Conservation (phyloP, 2,797 vertebrate genomes). For the Sebastes reedi region DNA sequence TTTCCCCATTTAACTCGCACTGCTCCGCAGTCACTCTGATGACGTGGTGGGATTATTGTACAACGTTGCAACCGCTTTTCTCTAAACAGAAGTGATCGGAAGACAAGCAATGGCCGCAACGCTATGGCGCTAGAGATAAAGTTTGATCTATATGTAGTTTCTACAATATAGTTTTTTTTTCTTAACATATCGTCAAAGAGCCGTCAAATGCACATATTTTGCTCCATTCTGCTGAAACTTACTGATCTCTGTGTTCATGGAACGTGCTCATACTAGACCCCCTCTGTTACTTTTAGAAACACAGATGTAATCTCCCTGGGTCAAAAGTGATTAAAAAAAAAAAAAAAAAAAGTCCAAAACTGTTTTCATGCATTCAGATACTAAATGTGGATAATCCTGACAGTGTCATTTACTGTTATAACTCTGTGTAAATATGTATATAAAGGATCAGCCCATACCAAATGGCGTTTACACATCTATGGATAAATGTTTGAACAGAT, state of each 20-base stretch:
- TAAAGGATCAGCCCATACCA: background rate
- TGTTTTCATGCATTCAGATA: constrained; percentile 31
- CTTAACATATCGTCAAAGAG: background rate
- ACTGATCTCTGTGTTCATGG: background rate
- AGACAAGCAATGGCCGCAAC: background rate
- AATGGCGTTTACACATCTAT: background rate
- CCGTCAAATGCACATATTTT: background rate
- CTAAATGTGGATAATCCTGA: constrained; percentile 33
- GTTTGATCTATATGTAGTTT: background rate
- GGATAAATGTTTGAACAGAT: background rate
- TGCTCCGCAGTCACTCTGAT: constrained; percentile 53
- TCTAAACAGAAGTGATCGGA: constrained; percentile 40
- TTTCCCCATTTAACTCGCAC: constrained; percentile 61
- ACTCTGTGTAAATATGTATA: background rate
- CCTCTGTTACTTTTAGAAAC: constrained; percentile 39
- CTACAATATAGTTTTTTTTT: background rate
- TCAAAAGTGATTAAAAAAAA: constrained; percentile 23
- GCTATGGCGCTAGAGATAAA: background rate
- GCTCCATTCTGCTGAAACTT: background rate
- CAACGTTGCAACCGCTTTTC: constrained; percentile 38
- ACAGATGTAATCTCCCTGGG: constrained; percentile 50
- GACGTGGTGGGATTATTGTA: constrained; percentile 66
- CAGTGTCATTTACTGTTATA: constrained; percentile 29
- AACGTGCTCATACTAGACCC: constrained; percentile 9
- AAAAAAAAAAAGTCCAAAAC: constrained; percentile 7